These are phyloP conservation scores for Sus scrofa DNA, from an alignment of 2,113 vertebrate species.

Conservation along the genomic window DNA sequence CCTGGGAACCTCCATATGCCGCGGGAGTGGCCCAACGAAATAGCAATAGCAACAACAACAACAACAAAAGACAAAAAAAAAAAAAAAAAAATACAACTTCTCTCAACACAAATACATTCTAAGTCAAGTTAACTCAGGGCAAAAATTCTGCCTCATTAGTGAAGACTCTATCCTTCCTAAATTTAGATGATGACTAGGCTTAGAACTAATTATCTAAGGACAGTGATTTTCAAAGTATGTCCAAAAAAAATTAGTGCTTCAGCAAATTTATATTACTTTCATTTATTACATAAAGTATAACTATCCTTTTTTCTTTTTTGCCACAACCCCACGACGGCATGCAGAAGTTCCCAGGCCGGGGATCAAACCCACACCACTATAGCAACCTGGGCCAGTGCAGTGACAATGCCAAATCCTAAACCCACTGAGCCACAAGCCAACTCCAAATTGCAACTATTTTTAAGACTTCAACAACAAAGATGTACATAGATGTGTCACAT, in stretches of 20 bases:
- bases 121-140: not conserved
- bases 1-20: too few species aligned
- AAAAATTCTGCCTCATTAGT: not conserved
- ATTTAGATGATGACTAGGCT: not conserved
- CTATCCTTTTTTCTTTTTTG: not conserved
- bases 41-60: too few species aligned
- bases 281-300: conserved; percentile 25
- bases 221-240: not conserved
- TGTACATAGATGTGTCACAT: not conserved
- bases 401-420: too few species aligned
- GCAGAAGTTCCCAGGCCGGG: too few species aligned
- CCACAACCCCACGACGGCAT: too few species aligned
- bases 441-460: not conserved
- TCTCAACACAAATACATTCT: not conserved
- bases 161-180: not conserved
- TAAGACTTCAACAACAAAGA: not conserved
- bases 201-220: not conserved
- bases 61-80: too few species aligned
- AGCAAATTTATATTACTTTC: not conserved
- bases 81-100: not conserved
- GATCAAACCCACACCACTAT: too few species aligned
- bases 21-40: too few species aligned
- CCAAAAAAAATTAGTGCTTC: not conserved
- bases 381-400: too few species aligned
- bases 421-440: too few species aligned